Evolutionary conservation across 2,888 invertebrate species (phyloP), one percentile per base, ranked within the genome.

Genomic region (Panorpa germanica): DNA sequence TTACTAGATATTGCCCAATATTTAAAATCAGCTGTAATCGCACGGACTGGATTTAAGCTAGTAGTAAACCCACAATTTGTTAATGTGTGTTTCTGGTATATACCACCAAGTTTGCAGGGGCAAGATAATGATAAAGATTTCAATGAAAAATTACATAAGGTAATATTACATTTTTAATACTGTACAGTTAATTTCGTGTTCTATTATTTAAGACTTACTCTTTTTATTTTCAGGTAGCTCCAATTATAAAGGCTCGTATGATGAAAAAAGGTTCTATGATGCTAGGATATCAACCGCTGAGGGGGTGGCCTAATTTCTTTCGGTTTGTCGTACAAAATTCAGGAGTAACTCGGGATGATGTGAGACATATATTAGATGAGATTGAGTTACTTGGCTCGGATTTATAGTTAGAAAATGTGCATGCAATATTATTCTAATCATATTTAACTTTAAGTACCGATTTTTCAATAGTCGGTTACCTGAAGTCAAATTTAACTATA

Each of bases 81-180:
- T 23, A 72, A 71, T 47, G 63, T 70, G n/a, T 66, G 69, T 46
- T 72, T 72, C 52, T 72, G 71, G 71, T 71, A 71, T 45, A 46
- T 71, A 10, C 70, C 71, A 2, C 51, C 50, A 15, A 55, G 61
- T 27, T 44, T 59, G 28, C 45, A 56, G 8, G 38, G 36, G 22
- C 46, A 58, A 45, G 48, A 55, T 2, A 54, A 54, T 28, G 47
- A 48, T 5, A 42, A 46, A 3, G 55, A 60, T 35, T 44, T 49
- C 33, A 52, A 50, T 33, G 47, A 49, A 35, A 41, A 52, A 21
- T 43, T 60, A 15, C 60, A 58, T 37, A 48, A 55, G 43, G 54
- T 57, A 38, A n/a, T n/a, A n/a, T n/a, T n/a, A n/a, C n/a, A n/a
- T n/a, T n/a, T n/a, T n/a, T n/a, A n/a, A n/a, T n/a, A n/a, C n/a